A percentile compares a stretch with the other conserved stretches of the same genome.
These are phyloP conservation scores for Rhagologus leucostigma DNA, from an alignment of 2,113 vertebrate species.

Conservation along the genomic window DNA sequence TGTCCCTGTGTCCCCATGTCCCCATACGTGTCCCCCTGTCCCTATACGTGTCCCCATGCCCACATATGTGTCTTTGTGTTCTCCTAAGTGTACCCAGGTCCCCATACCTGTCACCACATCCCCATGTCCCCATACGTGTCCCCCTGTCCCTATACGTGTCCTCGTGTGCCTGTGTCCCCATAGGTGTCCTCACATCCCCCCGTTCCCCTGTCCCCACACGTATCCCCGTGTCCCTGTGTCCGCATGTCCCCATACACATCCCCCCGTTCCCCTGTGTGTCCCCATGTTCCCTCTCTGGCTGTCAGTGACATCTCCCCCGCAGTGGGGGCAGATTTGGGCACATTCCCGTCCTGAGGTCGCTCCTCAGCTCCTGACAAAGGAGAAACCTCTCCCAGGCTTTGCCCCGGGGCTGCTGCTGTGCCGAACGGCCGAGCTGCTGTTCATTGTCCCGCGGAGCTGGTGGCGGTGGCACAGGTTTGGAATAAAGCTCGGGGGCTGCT, in stretches of 20 bases:
- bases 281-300: background rate
- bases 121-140: background rate
- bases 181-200: no score
- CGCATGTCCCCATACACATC: rapidly evolving
- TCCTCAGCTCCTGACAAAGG: background rate
- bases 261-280: background rate
- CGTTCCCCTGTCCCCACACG: no score
- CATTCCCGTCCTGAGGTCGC: background rate
- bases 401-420: background rate
- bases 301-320: rapidly evolving
- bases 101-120: no score
- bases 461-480: rapidly evolving
- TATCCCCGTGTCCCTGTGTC: no score
- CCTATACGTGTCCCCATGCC: background rate
- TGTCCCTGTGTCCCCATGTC: background rate
- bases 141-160: background rate
- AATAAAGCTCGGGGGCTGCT: rapidly evolving
- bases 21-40: background rate
- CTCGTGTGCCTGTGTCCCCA: background rate
- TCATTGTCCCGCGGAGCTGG: rapidly evolving
- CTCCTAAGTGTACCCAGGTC: background rate
- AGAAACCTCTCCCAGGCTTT: background rate
- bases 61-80: background rate
- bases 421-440: rapidly evolving
- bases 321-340: background rate